phyloP scores from a whole-genome alignment of 1,140 invertebrate species.

The Amphibalanus amphitrite region DNA sequence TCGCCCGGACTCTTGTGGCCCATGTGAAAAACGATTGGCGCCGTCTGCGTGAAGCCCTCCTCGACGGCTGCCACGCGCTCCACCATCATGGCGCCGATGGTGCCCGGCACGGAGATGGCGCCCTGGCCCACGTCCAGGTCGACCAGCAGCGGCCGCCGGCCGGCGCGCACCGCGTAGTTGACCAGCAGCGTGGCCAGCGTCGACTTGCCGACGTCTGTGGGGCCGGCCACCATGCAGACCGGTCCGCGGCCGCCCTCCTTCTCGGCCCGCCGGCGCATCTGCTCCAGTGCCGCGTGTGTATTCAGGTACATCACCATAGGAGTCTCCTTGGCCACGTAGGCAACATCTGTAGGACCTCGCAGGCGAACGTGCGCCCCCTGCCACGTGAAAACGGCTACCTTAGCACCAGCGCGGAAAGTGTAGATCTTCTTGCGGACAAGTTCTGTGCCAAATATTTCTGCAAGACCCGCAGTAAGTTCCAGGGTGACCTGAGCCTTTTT shows the following conservation, averaged over 20 bases:
- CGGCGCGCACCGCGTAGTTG: conserved; percentile 80
- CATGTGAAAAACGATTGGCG: conserved; percentile 84
- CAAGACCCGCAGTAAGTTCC: conserved; percentile 65
- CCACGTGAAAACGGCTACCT: conserved; percentile 91
- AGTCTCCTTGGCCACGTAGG: conserved; percentile 86
- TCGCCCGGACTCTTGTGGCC: conserved; percentile 60
- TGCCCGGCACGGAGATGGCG: conserved; percentile 77
- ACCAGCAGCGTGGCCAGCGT: conserved; percentile 74
- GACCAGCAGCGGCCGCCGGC: conserved; percentile 57
- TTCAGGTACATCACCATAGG: conserved; percentile 93
- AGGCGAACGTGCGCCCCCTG: conserved; percentile 64
- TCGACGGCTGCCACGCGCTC: conserved; percentile 80
- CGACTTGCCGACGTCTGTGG: conserved; percentile 90
- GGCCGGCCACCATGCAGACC: conserved; percentile 80
- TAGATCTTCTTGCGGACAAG: conserved; percentile 85
- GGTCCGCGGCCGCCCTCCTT: conserved; percentile 39
- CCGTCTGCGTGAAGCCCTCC: conserved; percentile 79
- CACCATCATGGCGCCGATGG: conserved; percentile 70
- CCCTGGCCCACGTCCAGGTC: conserved; percentile 96
- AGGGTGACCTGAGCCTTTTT: conserved; percentile 61
- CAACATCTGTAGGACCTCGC: conserved; percentile 69
- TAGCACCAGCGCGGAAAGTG: conserved; percentile 71
- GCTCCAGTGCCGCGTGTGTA: conserved; percentile 82
- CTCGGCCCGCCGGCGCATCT: conserved; percentile 51
- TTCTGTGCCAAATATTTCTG: conserved; percentile 95